Percentiles rank a stretch among this genome's conserved stretches.
These are phyloP conservation scores for Phyllotreta striolata DNA, from an alignment of 2,888 invertebrate species.

Conservation along the genomic window DNA sequence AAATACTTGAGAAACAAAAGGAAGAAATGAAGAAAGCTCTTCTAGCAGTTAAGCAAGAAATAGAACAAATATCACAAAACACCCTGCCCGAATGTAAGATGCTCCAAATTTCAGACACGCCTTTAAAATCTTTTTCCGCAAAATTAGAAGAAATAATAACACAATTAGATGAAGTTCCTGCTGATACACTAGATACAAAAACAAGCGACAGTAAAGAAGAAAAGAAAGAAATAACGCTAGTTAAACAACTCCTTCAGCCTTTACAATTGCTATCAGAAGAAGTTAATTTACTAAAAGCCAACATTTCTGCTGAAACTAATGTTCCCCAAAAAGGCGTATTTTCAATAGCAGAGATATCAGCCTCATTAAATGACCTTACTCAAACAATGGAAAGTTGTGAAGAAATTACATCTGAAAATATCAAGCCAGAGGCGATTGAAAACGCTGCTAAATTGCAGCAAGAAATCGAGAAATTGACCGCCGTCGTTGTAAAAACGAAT, in stretches of 20 bases:
- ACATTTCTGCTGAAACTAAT: slow-evolving; percentile 36
- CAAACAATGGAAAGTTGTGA: slow-evolving; percentile 11
- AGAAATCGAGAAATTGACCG: slow-evolving; percentile 25
- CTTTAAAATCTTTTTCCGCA: not conserved
- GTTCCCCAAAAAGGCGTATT: slow-evolving; percentile 20
- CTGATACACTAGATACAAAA: not conserved
- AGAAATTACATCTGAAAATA: not conserved
- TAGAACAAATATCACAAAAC: slow-evolving; percentile 21
- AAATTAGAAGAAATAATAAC: not conserved
- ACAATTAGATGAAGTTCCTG: not conserved
- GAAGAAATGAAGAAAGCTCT: slow-evolving; percentile 32
- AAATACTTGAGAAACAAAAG: slow-evolving; percentile 32
- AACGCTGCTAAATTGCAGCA: slow-evolving; percentile 15
- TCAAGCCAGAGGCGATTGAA: slow-evolving; percentile 20
- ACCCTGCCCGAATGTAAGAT: not conserved
- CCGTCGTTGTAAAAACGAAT: slow-evolving; percentile 18
- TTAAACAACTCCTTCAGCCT: slow-evolving; percentile 18
- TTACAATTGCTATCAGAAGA: slow-evolving; percentile 27
- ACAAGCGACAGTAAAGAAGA: no score
- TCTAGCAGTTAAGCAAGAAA: slow-evolving; percentile 21
- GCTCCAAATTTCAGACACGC: not conserved
- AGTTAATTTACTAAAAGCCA: slow-evolving; percentile 5
- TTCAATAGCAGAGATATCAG: slow-evolving; percentile 37
- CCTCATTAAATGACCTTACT: slow-evolving; percentile 19
- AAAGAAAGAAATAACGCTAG: no score